Evolutionary conservation across 2,888 invertebrate species (phyloP).

Genomic region (Zeuzera pyrina): DNA sequence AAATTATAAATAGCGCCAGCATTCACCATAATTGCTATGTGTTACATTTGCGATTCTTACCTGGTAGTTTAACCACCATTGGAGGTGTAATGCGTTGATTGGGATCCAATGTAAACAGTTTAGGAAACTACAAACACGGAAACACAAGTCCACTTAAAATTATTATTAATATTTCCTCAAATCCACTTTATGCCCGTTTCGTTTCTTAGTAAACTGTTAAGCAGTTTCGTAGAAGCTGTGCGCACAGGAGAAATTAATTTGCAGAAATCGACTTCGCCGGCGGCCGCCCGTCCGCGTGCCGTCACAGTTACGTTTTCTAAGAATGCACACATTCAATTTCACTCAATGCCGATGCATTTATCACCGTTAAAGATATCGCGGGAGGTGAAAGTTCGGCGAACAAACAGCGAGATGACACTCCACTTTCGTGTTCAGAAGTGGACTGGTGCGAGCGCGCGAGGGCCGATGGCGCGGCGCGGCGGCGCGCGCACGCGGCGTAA

Average conservation of each 20-base stretch:
- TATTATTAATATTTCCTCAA: constrained; percentile 67
- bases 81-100: constrained; percentile 58
- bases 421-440: constrained; percentile 41
- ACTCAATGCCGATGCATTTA: constrained; percentile 51
- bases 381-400: constrained; percentile 64
- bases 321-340: constrained; percentile 66
- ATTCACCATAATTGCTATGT: too few species aligned
- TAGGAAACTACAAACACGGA: constrained; percentile 53
- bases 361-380: constrained; percentile 64
- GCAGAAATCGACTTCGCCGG: constrained; percentile 53
- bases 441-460: constrained; percentile 31
- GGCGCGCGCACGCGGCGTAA: constrained; percentile 18
- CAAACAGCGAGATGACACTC: constrained; percentile 32
- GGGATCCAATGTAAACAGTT: constrained; percentile 71
- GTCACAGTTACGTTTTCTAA: constrained; percentile 55
- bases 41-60: too few species aligned
- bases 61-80: constrained; percentile 72
- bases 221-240: constrained; percentile 64
- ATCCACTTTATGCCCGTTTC: constrained; percentile 66
- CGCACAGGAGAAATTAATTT: constrained; percentile 67
- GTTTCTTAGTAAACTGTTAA: constrained; percentile 68
- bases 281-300: constrained; percentile 45
- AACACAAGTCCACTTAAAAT: constrained; percentile 64
- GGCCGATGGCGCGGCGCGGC: constrained; percentile 4
- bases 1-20: too few species aligned